phyloP scores from a whole-genome alignment of 2,888 invertebrate species.

The Rhodophaea formosa region DNA sequence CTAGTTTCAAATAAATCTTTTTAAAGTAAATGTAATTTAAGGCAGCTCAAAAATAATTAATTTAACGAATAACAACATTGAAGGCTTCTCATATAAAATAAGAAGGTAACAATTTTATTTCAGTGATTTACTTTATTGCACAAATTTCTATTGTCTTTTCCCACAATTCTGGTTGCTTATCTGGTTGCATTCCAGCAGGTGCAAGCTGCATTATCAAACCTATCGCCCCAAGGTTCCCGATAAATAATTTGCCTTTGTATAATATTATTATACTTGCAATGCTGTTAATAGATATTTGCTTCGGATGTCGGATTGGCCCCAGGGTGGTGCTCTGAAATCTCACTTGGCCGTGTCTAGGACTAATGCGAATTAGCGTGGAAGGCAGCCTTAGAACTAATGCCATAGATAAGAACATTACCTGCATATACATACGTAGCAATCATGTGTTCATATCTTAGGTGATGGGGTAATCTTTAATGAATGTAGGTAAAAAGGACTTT shows the following conservation, averaged over 20 bases:
- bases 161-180: neutral
- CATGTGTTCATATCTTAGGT: too few relatives aligned
- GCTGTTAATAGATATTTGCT: constrained; percentile 11
- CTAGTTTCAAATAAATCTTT: too few relatives aligned
- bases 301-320: neutral
- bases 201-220: constrained; percentile 4
- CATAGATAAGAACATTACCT: constrained; percentile 26
- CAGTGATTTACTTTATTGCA: too few relatives aligned
- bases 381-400: constrained; percentile 24
- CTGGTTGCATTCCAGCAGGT: neutral
- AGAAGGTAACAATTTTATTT: too few relatives aligned
- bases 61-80: too few relatives aligned
- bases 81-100: too few relatives aligned
- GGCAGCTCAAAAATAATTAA: too few relatives aligned
- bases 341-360: neutral
- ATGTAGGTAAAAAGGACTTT: too few relatives aligned
- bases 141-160: neutral
- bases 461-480: too few relatives aligned
- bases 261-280: constrained; percentile 3
- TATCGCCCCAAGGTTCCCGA: constrained; percentile 1
- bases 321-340: neutral
- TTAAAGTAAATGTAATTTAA: too few relatives aligned
- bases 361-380: neutral
- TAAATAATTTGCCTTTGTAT: constrained; percentile 11
- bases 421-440: too few relatives aligned